Conservation (phyloP, 2,888 invertebrate genomes). For the Platypus cylindrus region DNA sequence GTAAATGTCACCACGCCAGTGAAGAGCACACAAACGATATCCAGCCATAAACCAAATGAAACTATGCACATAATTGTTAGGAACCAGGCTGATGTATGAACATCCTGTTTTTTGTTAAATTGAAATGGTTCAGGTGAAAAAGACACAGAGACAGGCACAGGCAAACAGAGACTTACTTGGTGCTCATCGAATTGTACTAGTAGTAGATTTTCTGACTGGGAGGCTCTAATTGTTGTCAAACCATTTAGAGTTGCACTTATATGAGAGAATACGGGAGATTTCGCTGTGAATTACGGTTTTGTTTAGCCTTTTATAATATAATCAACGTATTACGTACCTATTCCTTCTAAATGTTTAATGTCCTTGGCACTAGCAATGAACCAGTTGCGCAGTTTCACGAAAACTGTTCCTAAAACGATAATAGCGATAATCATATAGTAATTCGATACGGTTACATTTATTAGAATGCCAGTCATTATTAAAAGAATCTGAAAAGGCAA, state of each 20-base stretch:
- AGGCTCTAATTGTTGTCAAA: conserved; percentile 19
- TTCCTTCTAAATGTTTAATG: conserved; percentile 50
- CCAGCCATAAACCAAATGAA: conserved; percentile 53
- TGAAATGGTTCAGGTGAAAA: no score
- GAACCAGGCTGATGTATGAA: conserved; percentile 52
- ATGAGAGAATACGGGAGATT: conserved; percentile 23
- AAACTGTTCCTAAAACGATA: conserved; percentile 44
- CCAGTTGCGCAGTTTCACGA: conserved; percentile 47
- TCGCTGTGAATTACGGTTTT: conserved; percentile 16
- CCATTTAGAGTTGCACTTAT: conserved; percentile 20
- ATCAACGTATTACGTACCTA: conserved; percentile 29
- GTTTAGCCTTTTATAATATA: no score
- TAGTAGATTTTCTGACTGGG: conserved; percentile 15
- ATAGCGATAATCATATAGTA: conserved; percentile 52
- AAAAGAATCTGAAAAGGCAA: conserved; percentile 45
- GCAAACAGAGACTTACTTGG: conserved; percentile 17
- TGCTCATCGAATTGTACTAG: conserved; percentile 20
- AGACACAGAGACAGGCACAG: no score
- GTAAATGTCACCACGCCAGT: conserved; percentile 47
- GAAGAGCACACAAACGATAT: conserved; percentile 46
- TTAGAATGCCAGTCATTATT: conserved; percentile 54
- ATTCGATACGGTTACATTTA: conserved; percentile 55
- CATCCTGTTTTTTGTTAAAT: no score
- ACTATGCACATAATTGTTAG: conserved; percentile 48
- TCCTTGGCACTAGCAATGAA: conserved; percentile 59